These are phyloP conservation scores for Carpatolechia fugitivella DNA, from an alignment of 2,888 invertebrate genomes.

Conservation along the genomic window DNA sequence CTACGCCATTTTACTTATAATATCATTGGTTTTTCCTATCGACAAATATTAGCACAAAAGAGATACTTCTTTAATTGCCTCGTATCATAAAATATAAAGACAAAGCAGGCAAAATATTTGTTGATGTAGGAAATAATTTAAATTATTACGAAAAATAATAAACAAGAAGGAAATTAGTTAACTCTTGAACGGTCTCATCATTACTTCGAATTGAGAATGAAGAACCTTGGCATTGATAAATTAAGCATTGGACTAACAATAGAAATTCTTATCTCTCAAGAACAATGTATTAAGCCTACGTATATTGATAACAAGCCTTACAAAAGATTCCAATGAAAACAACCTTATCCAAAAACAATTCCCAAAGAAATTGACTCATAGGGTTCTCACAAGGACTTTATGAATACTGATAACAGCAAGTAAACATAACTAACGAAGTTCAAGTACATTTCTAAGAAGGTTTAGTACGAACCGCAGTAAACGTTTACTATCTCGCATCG, in stretches of 20 bases:
- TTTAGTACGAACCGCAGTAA: slow-evolving; percentile 20
- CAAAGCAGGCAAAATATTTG: too few relatives aligned
- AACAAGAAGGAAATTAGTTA: neutral
- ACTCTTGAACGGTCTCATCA: neutral
- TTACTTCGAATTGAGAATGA: neutral
- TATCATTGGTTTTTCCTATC: too few relatives aligned
- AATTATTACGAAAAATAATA: neutral
- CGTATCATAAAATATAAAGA: too few relatives aligned
- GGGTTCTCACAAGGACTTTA: slow-evolving; percentile 24
- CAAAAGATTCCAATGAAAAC: slow-evolving; percentile 9
- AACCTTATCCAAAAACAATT: slow-evolving; percentile 7
- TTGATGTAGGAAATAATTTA: too few relatives aligned
- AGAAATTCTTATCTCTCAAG: slow-evolving; percentile 6
- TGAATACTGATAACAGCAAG: slow-evolving; percentile 25
- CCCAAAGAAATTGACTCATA: slow-evolving; percentile 13
- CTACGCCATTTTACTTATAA: too few relatives aligned
- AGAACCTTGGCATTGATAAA: slow-evolving; percentile 7
- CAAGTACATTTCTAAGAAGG: slow-evolving; percentile 37
- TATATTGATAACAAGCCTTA: neutral
- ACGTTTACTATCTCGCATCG: slow-evolving; percentile 33
- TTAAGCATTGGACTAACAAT: slow-evolving; percentile 7
- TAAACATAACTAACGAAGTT: slow-evolving; percentile 42
- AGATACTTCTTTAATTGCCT: too few relatives aligned
- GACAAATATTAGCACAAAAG: too few relatives aligned
- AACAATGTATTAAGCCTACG: neutral